Base-by-base conservation (phyloP, 2,113 vertebrate species). In the Apeltes quadracus region DNA sequence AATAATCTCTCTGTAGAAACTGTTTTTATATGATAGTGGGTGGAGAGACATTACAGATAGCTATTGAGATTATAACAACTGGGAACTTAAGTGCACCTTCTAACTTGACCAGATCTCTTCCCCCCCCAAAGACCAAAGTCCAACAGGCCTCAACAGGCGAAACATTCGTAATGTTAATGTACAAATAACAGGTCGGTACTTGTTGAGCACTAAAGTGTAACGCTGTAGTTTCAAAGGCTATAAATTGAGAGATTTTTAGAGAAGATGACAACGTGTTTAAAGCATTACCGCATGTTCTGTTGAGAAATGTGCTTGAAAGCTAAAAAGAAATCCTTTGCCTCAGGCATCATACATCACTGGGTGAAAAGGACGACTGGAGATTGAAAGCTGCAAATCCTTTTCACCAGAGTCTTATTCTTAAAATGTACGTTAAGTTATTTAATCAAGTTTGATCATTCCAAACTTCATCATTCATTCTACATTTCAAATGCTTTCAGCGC, bases 271-370 rank as follows among this genome's bases (percentile, higher is more conserved):
- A 34, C 50, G 67, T 41, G 68, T 73, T 82, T 74, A 32, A 76
- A 81, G 80, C 80, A 89, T 89, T 81, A 91, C 87, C 86, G 91
- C 89, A 88, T 91, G 68, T 23, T 54, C 64, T 81, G 59, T 67
- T 23, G 53, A 79, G 84, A 84, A 92, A 92, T 92, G 87, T 85
- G 66, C 70, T 51, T 74, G 56, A 48, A 23, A 81, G 68, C 76
- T 76, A 41, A 86, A 77, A 50, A 84, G 75, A 39, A 86, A 69
- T 71, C 56, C n/a, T 43, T 79, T 5, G 70, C 90, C 71, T 43
- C 1, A 74, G 90, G 64, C 22, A 68, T 72, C 58, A 51, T 57
- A 32, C 32, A 67, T 81, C 48, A 74, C 1, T 23, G 69, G 66
- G 51, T 36, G 64, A 73, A 69, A 39, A 76, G 29, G 3, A 50